Base-by-base conservation (phyloP, 1,140 invertebrate species). In the Panulirus ornatus region DNA sequence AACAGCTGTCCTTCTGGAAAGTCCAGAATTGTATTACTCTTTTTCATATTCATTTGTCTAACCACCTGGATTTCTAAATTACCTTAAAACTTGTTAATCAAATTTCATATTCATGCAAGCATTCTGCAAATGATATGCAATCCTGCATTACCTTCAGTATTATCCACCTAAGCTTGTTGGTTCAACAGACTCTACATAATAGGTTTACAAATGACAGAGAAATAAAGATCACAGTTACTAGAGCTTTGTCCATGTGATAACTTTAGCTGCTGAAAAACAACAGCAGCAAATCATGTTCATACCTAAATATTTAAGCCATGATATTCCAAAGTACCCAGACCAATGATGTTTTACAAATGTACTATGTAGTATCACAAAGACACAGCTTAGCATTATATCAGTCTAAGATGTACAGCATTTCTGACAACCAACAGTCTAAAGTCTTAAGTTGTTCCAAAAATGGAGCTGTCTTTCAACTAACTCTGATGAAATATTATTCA, bases 301-400 rank as follows among this genome's bases (percentile, higher is more conserved):
- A 70, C 30, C 1, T 14, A n/a, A 27, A 2, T 27, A 2, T 71
- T 71, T 34, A 19, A 71, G 16, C 22, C 11, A 71, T 38, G 3
- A 14, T 2, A 27, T 71, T 38, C 27, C 36, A 71, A 3, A 71
- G 2, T 47, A 47, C n/a, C 36, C 40, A 47, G n/a, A 79, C 22
- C 44, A 79, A 27, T 79, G 40, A 79, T 42, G 22, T 42, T 47
- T 79, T 22, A 79, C 44, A n/a, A n/a, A n/a, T n/a, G n/a, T n/a
- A 79, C 40, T 30, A 79, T 47, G 14, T 79, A 79, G 14, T 79
- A 79, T 79, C 76, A 79, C 76, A 79, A 79, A 79, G 47, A 79
- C n/a, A 44, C 19, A 38, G 44, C 38, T 27, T 47, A 44, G 47
- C 22, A 44, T 51, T 44, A 54, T 11, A 79, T 22, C 76, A 79